Base-by-base conservation (phyloP, 2,113 vertebrate genomes). In the Passer montanus region DNA sequence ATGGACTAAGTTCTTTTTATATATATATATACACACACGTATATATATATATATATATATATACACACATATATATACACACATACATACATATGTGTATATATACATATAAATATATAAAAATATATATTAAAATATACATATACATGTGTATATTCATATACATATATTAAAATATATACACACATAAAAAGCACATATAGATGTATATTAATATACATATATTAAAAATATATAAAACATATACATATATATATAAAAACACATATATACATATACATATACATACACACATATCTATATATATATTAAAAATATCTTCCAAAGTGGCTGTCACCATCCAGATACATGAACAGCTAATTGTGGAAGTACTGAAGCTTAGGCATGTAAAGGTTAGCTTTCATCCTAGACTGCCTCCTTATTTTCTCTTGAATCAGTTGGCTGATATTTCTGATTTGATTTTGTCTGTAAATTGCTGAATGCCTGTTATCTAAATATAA, bases 281-380 rank as follows among this genome's bases (percentile, higher is more conserved):
- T 6, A 9, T 2, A 46, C 2, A 60, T 10, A 59, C 15, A 21
- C 6, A 43, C 2, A 43, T 1, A n/a, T n/a, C n/a, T n/a, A 19
- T 1, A 15, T 5, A 46, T 23, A 55, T 26, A 21, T 4, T 41
- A 22, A 8, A 28, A 66, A 2, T 33, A 7, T 13, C 23, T 62
- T 52, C 31, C 5, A 2, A 13, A 39, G 20, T 39, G 43, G 37
- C 73, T 58, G 39, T 47, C 68, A 35, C 31, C 63, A 14, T 20
- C 44, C 44, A 30, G 35, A 15, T 4, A 35, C 4, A 2, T 16
- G 58, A 52, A 28, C 23, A 44, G 58, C 24, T 27, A 21, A 70
- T 58, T 35, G 21, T 74, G 74, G 22, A 64, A 35, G 26, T 11
- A 9, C 37, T 27, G 27, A 21, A 30, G 28, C 52, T 74, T 7